phyloP scores from a whole-genome alignment of 2,113 vertebrate genomes.

The Danio rerio region GRCz12tu NC_133181.1:25978501-25979000 shows the following conservation, averaged over 20 bases:
- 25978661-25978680: background rate
- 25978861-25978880: slow-evolving; percentile 23
- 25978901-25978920: slow-evolving; percentile 22
- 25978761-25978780: slow-evolving; percentile 27
- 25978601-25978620: slow-evolving; percentile 1
- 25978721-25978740: slow-evolving; percentile 1
- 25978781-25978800: slow-evolving; percentile 12
- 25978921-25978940: background rate
- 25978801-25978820: background rate
- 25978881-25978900: slow-evolving; percentile 14
- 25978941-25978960: background rate
- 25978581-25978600: too few species aligned
- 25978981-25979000: background rate
- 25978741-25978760: slow-evolving; percentile 25
- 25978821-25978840: background rate
- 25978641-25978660: slow-evolving; percentile 28
- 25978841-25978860: slow-evolving; percentile 8
- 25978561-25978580: background rate
- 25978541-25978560: background rate
- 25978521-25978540: background rate
- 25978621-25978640: slow-evolving; percentile 12
- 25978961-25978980: background rate
- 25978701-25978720: slow-evolving; percentile 12
- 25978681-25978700: slow-evolving; percentile 6
- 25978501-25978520: slow-evolving; percentile 1